Evolutionary conservation across 2,113 vertebrate species (phyloP), one percentile per base, ranked within the genome.

Genomic region (Cariama cristata): DNA sequence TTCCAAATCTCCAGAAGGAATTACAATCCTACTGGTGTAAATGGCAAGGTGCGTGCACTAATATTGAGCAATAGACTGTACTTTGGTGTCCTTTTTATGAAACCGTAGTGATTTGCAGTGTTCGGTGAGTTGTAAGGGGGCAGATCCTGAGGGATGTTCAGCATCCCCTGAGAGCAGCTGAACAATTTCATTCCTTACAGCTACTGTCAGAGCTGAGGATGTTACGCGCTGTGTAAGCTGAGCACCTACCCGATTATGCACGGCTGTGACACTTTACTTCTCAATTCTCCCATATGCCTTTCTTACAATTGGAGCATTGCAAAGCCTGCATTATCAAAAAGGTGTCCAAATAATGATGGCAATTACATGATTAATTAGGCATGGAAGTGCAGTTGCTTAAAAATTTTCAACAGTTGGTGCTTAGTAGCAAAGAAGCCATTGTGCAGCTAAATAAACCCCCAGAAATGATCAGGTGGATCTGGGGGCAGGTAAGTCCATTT

Each of bases 361-460:
- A 96, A 97, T 97, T 97, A 97, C 71, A 71, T 93, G 94, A 96
- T 97, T 97, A 97, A 97, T 97, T 95, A 92, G 93, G 91, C 96
- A 83, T 94, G 94, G 79, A 92, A 96, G 80, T 92, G 77, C 94
- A 92, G 94, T 96, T 90, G 93, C 81, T 94, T 89, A 81, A 95
- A 93, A 59, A 76, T 96, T 93, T 97, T 90, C 87, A 96, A 95
- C 88, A 97, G 96, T 79, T 95, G 86, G 86, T 40, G 45, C 69
- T 95, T 91, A 95, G 88, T 64, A 81, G 86, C 35, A 52, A 82
- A 72, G 81, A 83, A 97, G 55, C 19, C 22, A 26, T 40, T 66
- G 47, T 89, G 59, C 40, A 75, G 27, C 53, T 72, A 49, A 91
- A 76, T 76, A 56, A 84, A 69, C 27, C 56, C 66, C 77, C 40